Conservation (phyloP, 2,797 vertebrate genomes). For the Margarornis squamiger region DNA sequence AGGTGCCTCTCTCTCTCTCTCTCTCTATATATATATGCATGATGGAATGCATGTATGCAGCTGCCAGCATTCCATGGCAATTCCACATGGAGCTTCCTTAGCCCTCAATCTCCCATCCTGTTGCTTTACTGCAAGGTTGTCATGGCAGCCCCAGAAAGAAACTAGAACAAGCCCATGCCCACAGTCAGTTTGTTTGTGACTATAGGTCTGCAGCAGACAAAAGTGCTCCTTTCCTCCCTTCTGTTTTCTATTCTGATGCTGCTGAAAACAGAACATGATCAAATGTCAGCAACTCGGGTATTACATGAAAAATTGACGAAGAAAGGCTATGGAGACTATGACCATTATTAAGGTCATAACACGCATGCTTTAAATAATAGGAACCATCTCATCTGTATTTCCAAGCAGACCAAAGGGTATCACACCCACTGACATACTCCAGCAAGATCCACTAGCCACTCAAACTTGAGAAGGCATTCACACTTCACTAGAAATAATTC, state of each 20-base stretch:
- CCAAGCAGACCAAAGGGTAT: background rate
- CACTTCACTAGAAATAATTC: background rate
- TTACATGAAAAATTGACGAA: background rate
- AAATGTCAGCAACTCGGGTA: background rate
- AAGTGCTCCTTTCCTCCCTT: background rate
- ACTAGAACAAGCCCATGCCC: background rate
- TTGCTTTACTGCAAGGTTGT: background rate
- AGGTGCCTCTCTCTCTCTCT: background rate
- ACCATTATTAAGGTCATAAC: background rate
- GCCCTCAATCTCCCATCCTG: background rate
- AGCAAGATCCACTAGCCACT: background rate
- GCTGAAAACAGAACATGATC: background rate
- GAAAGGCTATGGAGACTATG: background rate
- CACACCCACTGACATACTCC: background rate
- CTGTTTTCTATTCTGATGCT: background rate
- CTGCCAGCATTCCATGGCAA: background rate
- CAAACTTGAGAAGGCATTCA: background rate
- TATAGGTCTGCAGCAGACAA: background rate
- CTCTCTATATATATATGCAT: too few relatives aligned
- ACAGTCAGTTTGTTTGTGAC: background rate
- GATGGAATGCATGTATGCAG: background rate
- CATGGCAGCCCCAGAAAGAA: background rate
- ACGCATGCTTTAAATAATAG: background rate
- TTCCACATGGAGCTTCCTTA: background rate
- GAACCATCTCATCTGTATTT: background rate